Evolutionary conservation across 2,113 vertebrate species (phyloP).

Genomic region (Eretmochelys imbricata): DNA sequence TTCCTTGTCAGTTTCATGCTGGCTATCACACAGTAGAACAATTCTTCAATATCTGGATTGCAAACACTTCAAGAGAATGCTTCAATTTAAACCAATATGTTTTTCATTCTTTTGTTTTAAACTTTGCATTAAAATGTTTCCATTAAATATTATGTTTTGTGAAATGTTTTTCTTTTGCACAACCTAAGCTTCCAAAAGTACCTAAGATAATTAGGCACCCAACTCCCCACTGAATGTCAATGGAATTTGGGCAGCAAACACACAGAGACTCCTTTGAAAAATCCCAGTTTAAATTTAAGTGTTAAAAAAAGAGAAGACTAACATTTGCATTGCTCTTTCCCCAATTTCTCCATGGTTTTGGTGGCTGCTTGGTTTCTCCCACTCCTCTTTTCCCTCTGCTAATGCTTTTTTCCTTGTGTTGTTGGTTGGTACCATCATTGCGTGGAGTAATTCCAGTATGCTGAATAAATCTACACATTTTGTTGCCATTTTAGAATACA

Average conservation of each 20-base stretch:
- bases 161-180: neutral
- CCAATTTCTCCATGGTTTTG: neutral
- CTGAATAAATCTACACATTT: neutral
- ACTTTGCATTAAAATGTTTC: neutral
- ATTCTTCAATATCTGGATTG: constrained; percentile 1
- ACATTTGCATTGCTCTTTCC: neutral
- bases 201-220: neutral
- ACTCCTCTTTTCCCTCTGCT: neutral
- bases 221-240: neutral
- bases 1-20: neutral
- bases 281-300: neutral
- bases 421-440: too few relatives aligned
- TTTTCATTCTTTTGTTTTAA: neutral
- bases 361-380: neutral
- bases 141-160: neutral
- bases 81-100: neutral
- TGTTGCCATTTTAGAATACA: neutral
- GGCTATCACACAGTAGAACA: neutral
- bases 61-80: neutral
- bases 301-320: neutral
- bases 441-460: neutral
- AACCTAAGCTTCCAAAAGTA: neutral
- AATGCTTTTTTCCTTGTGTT: neutral
- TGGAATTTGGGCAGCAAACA: neutral
- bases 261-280: neutral